Conservation (phyloP, 2,113 vertebrate species). For the Cyanoderma ruficeps region DNA sequence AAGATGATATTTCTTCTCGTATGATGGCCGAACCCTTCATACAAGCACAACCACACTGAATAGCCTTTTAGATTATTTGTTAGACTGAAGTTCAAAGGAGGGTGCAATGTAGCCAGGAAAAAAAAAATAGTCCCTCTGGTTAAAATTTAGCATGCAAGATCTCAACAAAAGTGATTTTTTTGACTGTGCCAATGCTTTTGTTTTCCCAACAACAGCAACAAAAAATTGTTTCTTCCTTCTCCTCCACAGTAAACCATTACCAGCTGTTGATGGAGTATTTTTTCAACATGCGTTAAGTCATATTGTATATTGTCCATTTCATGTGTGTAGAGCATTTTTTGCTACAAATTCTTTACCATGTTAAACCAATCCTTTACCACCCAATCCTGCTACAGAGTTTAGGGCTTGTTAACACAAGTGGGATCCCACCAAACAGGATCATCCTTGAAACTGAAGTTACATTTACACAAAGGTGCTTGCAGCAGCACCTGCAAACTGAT, state of each 20-base stretch:
- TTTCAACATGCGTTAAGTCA: slow-evolving; percentile 37
- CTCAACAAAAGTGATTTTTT: slow-evolving; percentile 52
- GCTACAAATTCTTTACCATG: slow-evolving; percentile 27
- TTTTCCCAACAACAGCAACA: slow-evolving; percentile 39
- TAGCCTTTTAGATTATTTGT: slow-evolving; percentile 23
- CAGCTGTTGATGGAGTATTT: slow-evolving; percentile 29
- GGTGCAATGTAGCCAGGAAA: neutral
- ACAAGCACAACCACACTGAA: slow-evolving; percentile 39
- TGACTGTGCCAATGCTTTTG: slow-evolving; percentile 55
- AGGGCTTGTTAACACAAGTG: neutral
- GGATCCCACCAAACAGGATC: neutral
- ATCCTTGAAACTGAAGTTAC: neutral
- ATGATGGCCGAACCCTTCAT: neutral
- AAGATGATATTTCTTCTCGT: slow-evolving; percentile 16
- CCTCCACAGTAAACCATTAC: slow-evolving; percentile 38
- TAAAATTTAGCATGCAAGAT: slow-evolving; percentile 59
- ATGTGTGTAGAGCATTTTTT: slow-evolving; percentile 27
- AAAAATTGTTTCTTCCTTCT: slow-evolving; percentile 42
- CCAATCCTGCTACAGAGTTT: neutral
- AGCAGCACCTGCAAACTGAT: neutral
- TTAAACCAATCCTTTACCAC: neutral
- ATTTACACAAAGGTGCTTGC: neutral
- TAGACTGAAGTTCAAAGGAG: slow-evolving; percentile 47
- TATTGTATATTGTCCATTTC: slow-evolving; percentile 36
- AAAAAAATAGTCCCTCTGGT: slow-evolving; percentile 7